A percentile compares a stretch with the other conserved stretches of the same genome.
Conservation (phyloP, 2,113 vertebrate species). For the Lagenorhynchus albirostris region DNA sequence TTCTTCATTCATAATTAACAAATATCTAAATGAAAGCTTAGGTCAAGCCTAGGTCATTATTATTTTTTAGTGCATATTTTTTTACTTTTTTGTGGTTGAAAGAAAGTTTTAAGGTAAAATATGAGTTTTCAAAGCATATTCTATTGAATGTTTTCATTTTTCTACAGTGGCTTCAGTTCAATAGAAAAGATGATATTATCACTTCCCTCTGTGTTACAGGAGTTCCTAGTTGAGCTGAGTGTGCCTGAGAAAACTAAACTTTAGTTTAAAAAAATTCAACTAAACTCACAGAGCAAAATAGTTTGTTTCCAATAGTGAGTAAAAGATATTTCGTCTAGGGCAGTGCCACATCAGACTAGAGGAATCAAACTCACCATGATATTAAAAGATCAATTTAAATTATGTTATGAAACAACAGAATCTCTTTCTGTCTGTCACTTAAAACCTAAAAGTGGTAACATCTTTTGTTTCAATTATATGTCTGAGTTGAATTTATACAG, state of each 20-base stretch:
- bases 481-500: conserved; percentile 34
- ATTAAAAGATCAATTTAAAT: conserved; percentile 55
- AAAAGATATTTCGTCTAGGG: neutral
- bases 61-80: neutral
- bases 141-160: neutral
- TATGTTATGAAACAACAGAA: conserved; percentile 8
- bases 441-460: conserved; percentile 21
- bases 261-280: neutral
- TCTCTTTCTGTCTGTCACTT: conserved; percentile 30
- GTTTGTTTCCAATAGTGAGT: neutral
- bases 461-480: conserved; percentile 29
- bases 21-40: neutral
- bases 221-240: neutral
- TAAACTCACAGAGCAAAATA: conserved; percentile 11
- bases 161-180: neutral
- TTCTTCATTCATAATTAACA: conserved; percentile 10
- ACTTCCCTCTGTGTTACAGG: neutral
- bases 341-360: neutral
- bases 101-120: neutral
- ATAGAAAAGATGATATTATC: neutral
- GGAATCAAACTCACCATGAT: conserved; percentile 13
- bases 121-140: neutral
- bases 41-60: neutral
- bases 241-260: neutral
- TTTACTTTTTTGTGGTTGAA: neutral